These are phyloP conservation scores for Anguilla marmorata DNA, from an alignment of 2,797 vertebrate genomes.

Conservation along the genomic window DNA sequence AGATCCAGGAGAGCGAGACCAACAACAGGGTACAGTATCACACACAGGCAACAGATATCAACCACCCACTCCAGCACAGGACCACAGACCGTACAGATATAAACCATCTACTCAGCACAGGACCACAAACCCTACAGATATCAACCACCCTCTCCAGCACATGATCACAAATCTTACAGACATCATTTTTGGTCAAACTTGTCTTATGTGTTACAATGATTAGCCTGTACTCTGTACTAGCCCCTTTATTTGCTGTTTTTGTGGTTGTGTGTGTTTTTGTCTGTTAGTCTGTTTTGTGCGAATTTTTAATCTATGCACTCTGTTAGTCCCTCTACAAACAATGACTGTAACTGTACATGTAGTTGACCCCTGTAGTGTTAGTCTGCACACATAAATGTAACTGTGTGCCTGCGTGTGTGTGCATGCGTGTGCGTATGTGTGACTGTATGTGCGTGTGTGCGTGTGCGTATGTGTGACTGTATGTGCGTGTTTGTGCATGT, in stretches of 20 bases:
- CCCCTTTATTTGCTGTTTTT: constrained; percentile 19
- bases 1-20: constrained; percentile 75
- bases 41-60: not conserved
- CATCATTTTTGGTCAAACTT: not conserved
- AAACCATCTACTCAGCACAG: not conserved
- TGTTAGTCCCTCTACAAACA: not conserved
- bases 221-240: constrained; percentile 2
- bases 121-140: not conserved
- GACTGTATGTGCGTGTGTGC: not conserved
- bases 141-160: constrained; percentile 29
- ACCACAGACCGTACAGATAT: not conserved
- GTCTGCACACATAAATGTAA: not conserved
- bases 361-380: not conserved
- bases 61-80: not conserved
- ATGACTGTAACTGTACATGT: constrained; percentile 12
- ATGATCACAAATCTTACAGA: not conserved
- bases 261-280: not conserved
- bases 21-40: constrained; percentile 79
- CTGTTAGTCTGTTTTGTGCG: constrained; percentile 2
- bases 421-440: not conserved
- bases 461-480: not conserved
- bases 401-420: not conserved
- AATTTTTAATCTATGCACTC: not conserved
- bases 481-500: too few relatives aligned
- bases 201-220: not conserved